These are phyloP conservation scores for Steatornis caripensis DNA, from an alignment of 2,113 vertebrate species.

Conservation along the genomic window DNA sequence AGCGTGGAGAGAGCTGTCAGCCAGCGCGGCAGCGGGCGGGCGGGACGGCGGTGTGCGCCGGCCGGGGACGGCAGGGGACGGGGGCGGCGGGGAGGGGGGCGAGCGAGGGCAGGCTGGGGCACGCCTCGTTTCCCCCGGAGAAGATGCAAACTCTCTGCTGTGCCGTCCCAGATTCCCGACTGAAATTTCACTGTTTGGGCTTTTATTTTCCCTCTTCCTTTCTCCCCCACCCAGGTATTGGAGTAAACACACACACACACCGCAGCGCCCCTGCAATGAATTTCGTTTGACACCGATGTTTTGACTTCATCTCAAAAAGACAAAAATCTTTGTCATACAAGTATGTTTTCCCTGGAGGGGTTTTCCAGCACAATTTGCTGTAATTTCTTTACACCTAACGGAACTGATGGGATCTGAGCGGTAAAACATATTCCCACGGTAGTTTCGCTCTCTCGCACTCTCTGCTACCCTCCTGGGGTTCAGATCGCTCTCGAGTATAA, in stretches of 20 bases:
- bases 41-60: not conserved
- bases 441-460: not conserved
- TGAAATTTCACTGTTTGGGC: not conserved
- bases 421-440: conserved; percentile 5
- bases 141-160: not conserved
- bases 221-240: not conserved
- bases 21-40: not conserved
- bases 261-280: not conserved
- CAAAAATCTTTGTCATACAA: conserved; percentile 55
- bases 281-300: conserved; percentile 36
- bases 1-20: not conserved
- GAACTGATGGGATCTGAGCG: conserved; percentile 26
- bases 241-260: not conserved
- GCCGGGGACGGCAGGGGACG: not conserved
- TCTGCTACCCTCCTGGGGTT: conserved; percentile 26
- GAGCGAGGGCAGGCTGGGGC: not conserved
- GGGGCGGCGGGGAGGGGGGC: not conserved
- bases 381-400: conserved; percentile 51
- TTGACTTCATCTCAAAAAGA: conserved; percentile 66
- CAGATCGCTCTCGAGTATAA: not conserved
- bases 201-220: not conserved
- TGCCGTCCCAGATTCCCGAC: not conserved
- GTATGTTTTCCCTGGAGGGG: conserved; percentile 57
- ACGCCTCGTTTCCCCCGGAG: not conserved
- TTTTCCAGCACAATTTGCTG: conserved; percentile 48